A percentile compares a stretch with the other conserved stretches of the same genome.
phyloP scores from a whole-genome alignment of 2,888 invertebrate genomes.

The Spilarctia lutea region DNA sequence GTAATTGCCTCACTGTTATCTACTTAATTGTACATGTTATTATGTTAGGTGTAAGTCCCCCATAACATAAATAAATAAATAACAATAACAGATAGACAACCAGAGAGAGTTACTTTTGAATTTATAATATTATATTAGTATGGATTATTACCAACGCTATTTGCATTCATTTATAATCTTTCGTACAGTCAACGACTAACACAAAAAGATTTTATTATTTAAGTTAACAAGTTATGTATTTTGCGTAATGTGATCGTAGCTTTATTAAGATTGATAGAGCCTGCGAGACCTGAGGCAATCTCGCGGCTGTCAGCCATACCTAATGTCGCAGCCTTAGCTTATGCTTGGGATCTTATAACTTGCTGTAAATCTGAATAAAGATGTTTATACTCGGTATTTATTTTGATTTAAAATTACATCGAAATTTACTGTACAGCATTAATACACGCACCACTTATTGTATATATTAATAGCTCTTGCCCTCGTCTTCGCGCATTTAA shows the following conservation, averaged over 20 bases:
- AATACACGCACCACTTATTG: too few species aligned
- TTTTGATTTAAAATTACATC: conserved; percentile 2
- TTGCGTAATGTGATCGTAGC: conserved; percentile 12
- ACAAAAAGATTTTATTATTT: not conserved
- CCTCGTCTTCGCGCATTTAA: too few species aligned
- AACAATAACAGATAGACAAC: too few species aligned
- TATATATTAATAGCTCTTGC: too few species aligned
- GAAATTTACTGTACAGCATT: not conserved
- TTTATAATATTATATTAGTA: too few species aligned
- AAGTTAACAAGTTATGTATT: not conserved
- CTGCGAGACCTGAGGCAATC: conserved; percentile 38
- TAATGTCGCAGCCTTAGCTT: conserved; percentile 30
- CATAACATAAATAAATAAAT: too few species aligned
- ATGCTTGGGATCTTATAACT: conserved; percentile 12
- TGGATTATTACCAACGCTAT: too few species aligned
- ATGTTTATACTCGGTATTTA: not conserved
- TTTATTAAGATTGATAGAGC: conserved; percentile 42
- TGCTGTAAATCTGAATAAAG: conserved; percentile 10
- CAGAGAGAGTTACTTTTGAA: too few species aligned
- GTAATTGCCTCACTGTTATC: too few species aligned
- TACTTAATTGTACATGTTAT: too few species aligned
- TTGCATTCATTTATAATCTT: not conserved
- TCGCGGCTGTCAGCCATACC: conserved; percentile 36
- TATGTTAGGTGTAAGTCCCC: too few species aligned
- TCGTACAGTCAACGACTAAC: not conserved